These are phyloP conservation scores for Drosophila setosimentum DNA, from an alignment of 2,888 invertebrate species.

Conservation along the genomic window DNA sequence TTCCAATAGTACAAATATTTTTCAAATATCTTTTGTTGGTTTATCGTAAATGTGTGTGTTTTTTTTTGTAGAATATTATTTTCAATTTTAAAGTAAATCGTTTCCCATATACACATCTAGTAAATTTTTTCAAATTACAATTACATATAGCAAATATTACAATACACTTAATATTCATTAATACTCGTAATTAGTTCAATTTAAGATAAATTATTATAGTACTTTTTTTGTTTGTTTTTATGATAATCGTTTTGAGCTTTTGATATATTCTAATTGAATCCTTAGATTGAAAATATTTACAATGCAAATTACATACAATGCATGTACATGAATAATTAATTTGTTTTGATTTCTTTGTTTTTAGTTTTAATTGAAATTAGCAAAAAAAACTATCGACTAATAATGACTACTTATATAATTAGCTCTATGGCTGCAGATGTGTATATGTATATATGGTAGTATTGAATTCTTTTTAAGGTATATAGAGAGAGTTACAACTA, in stretches of 20 bases:
- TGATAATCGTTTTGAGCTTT: constrained; percentile 17
- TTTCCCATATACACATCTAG: constrained; percentile 84
- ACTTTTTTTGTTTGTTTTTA: constrained; percentile 1
- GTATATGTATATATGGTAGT: constrained; percentile 21
- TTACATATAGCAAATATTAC: constrained; percentile 72
- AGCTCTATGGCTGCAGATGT: constrained; percentile 17
- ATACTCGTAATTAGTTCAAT: constrained; percentile 28
- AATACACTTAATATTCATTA: constrained; percentile 50
- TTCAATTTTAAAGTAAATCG: constrained; percentile 84
- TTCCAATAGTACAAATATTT: constrained; percentile 82
- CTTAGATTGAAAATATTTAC: constrained; percentile 58
- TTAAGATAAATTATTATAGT: constrained; percentile 34
- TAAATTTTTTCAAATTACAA: constrained; percentile 68
- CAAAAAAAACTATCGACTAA: constrained; percentile 59
- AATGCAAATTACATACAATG: constrained; percentile 55
- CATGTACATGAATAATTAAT: constrained; percentile 24
- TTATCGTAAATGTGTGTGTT: constrained; percentile 76
- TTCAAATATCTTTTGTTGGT: constrained; percentile 66
- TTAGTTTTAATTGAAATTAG: constrained; percentile 48
- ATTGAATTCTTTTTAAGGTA: constrained; percentile 28
- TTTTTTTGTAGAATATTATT: constrained; percentile 66
- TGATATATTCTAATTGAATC: constrained; percentile 58
- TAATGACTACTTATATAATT: constrained; percentile 41
- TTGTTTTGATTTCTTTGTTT: constrained; percentile 6
- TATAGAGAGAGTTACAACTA: constrained; percentile 24